Base-by-base conservation (phyloP, 2,113 vertebrate species). In the Ictalurus furcatus region DNA sequence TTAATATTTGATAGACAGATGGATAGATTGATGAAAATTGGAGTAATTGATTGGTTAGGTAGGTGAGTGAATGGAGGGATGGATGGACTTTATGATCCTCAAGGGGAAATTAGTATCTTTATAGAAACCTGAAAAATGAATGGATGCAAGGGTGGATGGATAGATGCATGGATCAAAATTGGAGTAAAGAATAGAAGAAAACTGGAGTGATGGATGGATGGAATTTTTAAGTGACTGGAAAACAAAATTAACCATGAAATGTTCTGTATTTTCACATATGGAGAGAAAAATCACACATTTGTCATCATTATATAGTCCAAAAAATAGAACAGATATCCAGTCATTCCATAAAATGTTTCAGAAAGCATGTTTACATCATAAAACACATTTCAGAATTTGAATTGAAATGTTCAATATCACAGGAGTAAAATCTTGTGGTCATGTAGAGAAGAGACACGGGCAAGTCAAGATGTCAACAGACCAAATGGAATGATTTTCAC, bases 401-500 rank as follows among this genome's bases (percentile, higher is more conserved):
- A 76, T 25, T 11, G 37, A 80, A n/a, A 54, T 80, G 6, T 56
- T 17, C 14, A 80, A 14, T 19, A n/a, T 61, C 19, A 61, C 30
- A 61, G 30, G 30, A 61, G 21, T 37, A 59, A 83, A 83, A 61
- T 40, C 37, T 4, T 48, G 14, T 52, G 40, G 13, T 52, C 40
- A 67, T 67, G 6, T 28, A 67, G 59, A 67, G 52, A 58, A 58
- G 56, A 23, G 6, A 67, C 37, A 48, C 25, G 8, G 6, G 1
- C 34, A 44, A 61, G 37, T 67, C 61, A 85, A 65, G 61, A 40
- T 67, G 40, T 85, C 44, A 85, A n/a, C 16, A n/a, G 63, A 85
- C 83, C 28, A 85, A 85, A 67, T 44, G 34, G 21, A 78, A 87
- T 48, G 23, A 44, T 61, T 86, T 76, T 76, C 19, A 48, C 17